Evolutionary conservation across 2,113 vertebrate species (phyloP), one percentile per base, ranked within the genome.

Genomic region (Rallus limicola): DNA sequence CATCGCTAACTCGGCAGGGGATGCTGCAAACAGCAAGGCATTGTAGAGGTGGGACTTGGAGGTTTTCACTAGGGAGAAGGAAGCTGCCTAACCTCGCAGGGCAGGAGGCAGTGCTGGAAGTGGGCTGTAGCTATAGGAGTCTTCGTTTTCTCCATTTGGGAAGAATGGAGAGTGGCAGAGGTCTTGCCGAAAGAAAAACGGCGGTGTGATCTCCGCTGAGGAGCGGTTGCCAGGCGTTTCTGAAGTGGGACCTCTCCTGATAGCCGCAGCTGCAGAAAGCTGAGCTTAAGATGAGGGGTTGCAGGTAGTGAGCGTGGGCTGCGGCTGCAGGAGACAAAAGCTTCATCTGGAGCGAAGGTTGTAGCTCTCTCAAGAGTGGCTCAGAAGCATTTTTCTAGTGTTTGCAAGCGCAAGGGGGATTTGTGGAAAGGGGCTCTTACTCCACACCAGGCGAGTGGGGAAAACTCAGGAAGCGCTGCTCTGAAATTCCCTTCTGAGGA

Each of bases 401-500:
- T 33, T 8, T 56, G 23, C 24, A 71, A 87, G 77, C 4, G 1
- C 67, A 69, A 78, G 75, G 67, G 71, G 59, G 21, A 38, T 68
- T 64, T 55, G 10, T 7, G 5, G 60, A 68, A 83, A 71, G 28
- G 11, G 8, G 29, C 13, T 33, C 10, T 74, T 69, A 40, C 16
- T 94, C 46, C 40, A 67, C 24, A 3, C 52, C 26, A 55, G 94
- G 42, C n/a, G 52, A 11, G 2, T 50, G 72, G 62, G 67, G 56
- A 48, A 78, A 84, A 56, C 70, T 70, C 34, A 52, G 72, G 76
- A 90, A 93, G 82, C 42, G 78, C 11, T 29, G 18, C 48, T 90
- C 28, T 44, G 44, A 52, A 93, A 68, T 92, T 56, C 48, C 64
- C 56, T 96, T 92, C 56, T 83, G 90, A 84, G 83, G 86, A 92